Evolutionary conservation across 2,888 invertebrate species (phyloP), one percentile per base, ranked within the genome.

Genomic region (Criorhina ranunculi): DNA sequence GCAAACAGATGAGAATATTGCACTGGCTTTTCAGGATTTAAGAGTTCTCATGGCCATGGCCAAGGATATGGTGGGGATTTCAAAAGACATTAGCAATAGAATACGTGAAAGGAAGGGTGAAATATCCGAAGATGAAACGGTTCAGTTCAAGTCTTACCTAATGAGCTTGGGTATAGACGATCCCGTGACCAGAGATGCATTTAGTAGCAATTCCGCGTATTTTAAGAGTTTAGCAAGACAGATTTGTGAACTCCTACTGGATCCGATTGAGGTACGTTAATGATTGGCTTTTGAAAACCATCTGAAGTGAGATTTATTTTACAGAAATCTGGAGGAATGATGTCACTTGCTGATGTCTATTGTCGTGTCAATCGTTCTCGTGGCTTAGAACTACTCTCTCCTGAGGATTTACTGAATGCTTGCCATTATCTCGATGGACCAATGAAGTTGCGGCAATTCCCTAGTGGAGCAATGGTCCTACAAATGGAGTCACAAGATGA

Each of bases 81-180:
- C 99, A 0, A 97, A 97, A 91, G 96, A 94, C 15, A 99, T 99
- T 89, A 97, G 99, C 31, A 94, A 94, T 59, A 98, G 98, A 93
- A 97, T 99, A 88, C 95, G 96, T 91, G 97, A 98, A 88, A 96
- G 96, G 90, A 97, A 98, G 93, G 98, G 98, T 46, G 97, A 98
- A 89, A 97, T 99, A 87, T 97, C 98, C 3, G 98, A 99, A 91
- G 99, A 99, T 92, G 99, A 99, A 93, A 99, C 99, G 7, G 95
- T 98, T 5, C 94, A 96, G 88, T 99, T 99, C 91, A 99, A 99
- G 91, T 96, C 98, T 0, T 98, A 99, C 91, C 93, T 99, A 57
- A 94, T 99, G 93, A 99, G 98, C 91, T 93, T 99, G 89, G 99
- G 99, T 88, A 98, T 99, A 87, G 98, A 98, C 89, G 99, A 99